Base-by-base conservation (phyloP, 1,140 invertebrate genomes). In the Lanistes nyassanus region DNA sequence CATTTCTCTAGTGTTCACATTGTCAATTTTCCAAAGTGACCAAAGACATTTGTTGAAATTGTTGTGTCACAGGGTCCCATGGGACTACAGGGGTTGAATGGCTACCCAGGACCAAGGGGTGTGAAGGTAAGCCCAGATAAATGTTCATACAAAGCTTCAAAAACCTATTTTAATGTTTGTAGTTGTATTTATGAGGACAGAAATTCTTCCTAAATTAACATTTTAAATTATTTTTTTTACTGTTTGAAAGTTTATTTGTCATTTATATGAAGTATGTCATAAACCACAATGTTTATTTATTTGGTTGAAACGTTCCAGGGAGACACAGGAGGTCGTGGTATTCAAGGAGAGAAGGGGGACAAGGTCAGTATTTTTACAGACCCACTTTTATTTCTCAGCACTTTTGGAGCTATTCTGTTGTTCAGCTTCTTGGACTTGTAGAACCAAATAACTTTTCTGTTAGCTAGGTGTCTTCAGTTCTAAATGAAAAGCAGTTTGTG, bases 281-380 rank as follows among this genome's bases (percentile, higher is more conserved):
- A n/a, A n/a, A n/a, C n/a, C n/a, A n/a, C n/a, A n/a, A n/a, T n/a
- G n/a, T n/a, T n/a, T n/a, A n/a, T n/a, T n/a, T n/a, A n/a, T n/a
- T n/a, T n/a, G n/a, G n/a, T n/a, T n/a, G n/a, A n/a, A n/a, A n/a
- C n/a, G 26, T 76, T 76, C 26, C 73, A 85, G 84, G 86, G 86
- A 42, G 84, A 87, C 53, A 74, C 23, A 60, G 94, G 94, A 4
- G 91, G 92, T 76, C 86, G 94, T 68, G 95, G 94, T 53, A 78
- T 89, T 19, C 79, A 88, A n/a, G 94, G 94, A 29, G 91, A 92
- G 29, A 93, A 93, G 83, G 93, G 92, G 21, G 91, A 93, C 64
- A 93, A 92, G 86, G 94, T 93, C 64, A 92, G 92, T 29, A 19
- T 47, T 47, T 2, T 47, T 47, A 13, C 13, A 3, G 19, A 47